A percentile compares a stretch with the other conserved stretches of the same genome.
phyloP scores from a whole-genome alignment of 2,888 invertebrate species.

The Tipula confusa region DNA sequence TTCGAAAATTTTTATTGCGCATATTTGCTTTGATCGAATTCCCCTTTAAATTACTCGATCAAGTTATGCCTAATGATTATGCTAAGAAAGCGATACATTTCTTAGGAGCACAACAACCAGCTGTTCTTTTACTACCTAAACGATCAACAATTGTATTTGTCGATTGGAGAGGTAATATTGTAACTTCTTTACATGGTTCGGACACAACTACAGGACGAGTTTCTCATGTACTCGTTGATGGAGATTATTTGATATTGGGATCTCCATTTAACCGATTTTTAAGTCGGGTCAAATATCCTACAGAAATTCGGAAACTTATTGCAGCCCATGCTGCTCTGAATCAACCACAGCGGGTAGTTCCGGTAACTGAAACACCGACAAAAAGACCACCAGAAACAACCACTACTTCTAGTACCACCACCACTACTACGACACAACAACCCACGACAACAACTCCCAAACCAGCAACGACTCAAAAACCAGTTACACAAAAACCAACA shows the following conservation, averaged over 20 bases:
- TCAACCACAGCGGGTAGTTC: constrained; percentile 34
- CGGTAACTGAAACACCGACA: constrained; percentile 39
- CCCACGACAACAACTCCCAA: constrained; percentile 36
- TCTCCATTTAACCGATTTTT: constrained; percentile 64
- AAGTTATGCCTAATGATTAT: constrained; percentile 61
- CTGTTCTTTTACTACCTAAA: constrained; percentile 47
- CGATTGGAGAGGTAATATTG: constrained; percentile 66
- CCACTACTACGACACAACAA: constrained; percentile 39
- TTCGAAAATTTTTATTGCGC: constrained; percentile 63
- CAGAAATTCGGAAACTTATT: constrained; percentile 41
- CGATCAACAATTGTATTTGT: constrained; percentile 60
- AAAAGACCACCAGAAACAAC: constrained; percentile 37
- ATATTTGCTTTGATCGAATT: constrained; percentile 57
- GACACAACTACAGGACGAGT: constrained; percentile 55
- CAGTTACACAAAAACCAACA: constrained; percentile 38
- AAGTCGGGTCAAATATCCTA: constrained; percentile 57
- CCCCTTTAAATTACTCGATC: constrained; percentile 60
- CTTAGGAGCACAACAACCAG: constrained; percentile 62
- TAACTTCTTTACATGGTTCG: constrained; percentile 62
- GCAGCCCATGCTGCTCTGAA: constrained; percentile 37
- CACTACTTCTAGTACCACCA: constrained; percentile 37
- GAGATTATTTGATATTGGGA: constrained; percentile 62
- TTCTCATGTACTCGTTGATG: constrained; percentile 64
- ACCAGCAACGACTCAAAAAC: constrained; percentile 39
- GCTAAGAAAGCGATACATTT: constrained; percentile 60